A percentile compares a stretch with the other conserved stretches of the same genome.
phyloP scores from a whole-genome alignment of 2,113 vertebrate species.

The Apaloderma vittatum region DNA sequence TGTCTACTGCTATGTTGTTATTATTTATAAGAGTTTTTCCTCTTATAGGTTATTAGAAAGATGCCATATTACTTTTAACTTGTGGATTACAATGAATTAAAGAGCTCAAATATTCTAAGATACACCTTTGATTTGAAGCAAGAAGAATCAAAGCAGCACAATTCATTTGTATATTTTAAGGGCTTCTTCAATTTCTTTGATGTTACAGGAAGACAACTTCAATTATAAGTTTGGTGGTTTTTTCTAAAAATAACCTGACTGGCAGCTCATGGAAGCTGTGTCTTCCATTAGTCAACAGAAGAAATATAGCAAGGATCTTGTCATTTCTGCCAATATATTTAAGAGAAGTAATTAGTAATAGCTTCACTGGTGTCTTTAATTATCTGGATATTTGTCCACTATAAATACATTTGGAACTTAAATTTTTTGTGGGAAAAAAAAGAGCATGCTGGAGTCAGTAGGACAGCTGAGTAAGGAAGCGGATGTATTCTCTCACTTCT shows the following conservation, averaged over 20 bases:
- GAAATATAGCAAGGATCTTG: neutral
- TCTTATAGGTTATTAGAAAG: neutral
- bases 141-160: neutral
- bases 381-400: neutral
- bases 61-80: neutral
- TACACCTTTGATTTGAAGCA: neutral
- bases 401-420: neutral
- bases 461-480: neutral
- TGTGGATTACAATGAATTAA: neutral
- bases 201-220: neutral
- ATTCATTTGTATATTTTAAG: neutral
- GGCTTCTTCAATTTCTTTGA: neutral
- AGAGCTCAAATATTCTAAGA: neutral
- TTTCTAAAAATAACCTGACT: neutral
- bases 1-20: neutral
- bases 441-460: neutral
- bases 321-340: neutral
- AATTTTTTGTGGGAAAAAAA: neutral
- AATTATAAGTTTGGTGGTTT: neutral
- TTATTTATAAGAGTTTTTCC: neutral
- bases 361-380: neutral
- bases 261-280: neutral
- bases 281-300: neutral
- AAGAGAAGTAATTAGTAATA: neutral
- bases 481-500: neutral